A percentile compares a stretch with the other conserved stretches of the same genome.
Evolutionary conservation across 2,797 vertebrate species (phyloP).

Genomic region (Phalanger gymnotis): DNA sequence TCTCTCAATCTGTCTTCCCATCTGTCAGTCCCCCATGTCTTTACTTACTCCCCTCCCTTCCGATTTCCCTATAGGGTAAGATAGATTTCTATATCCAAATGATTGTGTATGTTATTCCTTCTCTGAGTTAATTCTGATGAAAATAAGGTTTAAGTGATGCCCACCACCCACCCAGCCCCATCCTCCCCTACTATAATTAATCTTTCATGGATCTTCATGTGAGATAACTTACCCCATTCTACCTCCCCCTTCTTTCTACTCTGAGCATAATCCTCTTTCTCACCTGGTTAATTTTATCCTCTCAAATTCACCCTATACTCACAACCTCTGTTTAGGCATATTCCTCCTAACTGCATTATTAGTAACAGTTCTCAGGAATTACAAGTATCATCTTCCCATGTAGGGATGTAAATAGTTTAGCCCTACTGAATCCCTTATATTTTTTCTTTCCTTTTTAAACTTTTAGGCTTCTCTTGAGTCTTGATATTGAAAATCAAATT

Average conservation of each 20-base stretch:
- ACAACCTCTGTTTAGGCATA: accelerated
- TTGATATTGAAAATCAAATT: not conserved
- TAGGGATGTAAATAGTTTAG: not conserved
- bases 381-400: not conserved
- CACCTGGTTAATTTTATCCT: not conserved
- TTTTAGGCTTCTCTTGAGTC: not conserved
- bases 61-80: not conserved
- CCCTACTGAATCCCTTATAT: not conserved
- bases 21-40: not conserved
- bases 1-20: not conserved
- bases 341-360: not conserved
- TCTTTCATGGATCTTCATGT: not conserved
- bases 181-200: not conserved
- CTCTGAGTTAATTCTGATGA: not conserved
- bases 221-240: not conserved
- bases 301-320: not conserved
- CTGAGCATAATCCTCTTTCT: not conserved
- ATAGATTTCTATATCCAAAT: not conserved
- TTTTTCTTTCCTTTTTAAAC: not conserved
- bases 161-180: not conserved
- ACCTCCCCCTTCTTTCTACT: not conserved
- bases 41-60: not conserved
- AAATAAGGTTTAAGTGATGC: not conserved
- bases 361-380: not conserved
- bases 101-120: not conserved